Percentiles rank a stretch among this genome's conserved stretches.
Conservation (phyloP, 1,140 invertebrate genomes). For the Psilanteris sp. region DNA sequence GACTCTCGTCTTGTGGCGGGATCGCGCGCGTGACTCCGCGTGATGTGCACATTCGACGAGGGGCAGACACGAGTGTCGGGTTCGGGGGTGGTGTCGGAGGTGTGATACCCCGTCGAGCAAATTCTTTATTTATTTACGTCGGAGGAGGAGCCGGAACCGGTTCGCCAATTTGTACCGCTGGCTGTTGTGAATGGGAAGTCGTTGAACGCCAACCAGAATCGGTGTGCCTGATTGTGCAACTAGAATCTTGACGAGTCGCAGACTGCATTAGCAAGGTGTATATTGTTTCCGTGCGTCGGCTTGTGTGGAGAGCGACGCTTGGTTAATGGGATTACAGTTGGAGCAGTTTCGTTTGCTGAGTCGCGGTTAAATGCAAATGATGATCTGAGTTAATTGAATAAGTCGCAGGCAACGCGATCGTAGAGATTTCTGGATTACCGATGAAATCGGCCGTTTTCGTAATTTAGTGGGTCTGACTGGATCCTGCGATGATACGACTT, state of each 20-base stretch:
- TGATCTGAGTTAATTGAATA: neutral
- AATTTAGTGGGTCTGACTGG: too few species aligned
- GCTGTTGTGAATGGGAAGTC: too few species aligned
- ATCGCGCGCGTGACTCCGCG: conserved; percentile 17
- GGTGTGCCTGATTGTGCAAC: too few species aligned
- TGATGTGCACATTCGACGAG: conserved; percentile 26
- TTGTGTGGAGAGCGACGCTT: too few species aligned
- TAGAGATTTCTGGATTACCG: too few species aligned
- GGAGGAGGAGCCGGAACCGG: too few species aligned
- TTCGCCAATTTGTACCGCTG: too few species aligned
- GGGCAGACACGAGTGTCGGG: conserved; percentile 3
- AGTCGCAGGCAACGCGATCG: neutral
- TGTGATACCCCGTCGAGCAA: neutral
- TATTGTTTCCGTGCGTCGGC: conserved; percentile 19
- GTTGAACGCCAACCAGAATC: too few species aligned
- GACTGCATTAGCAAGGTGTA: too few species aligned
- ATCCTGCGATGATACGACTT: too few species aligned
- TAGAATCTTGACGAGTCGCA: too few species aligned
- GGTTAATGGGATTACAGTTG: conserved; percentile 32
- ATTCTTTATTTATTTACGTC: neutral
- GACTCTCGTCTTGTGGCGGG: conserved; percentile 34
- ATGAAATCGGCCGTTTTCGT: too few species aligned
- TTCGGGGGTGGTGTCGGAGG: neutral
- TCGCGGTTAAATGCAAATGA: conserved; percentile 7
- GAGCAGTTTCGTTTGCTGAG: conserved; percentile 8